Base-by-base conservation (phyloP, 1,140 invertebrate genomes). In the Agrilus planipennis region DNA sequence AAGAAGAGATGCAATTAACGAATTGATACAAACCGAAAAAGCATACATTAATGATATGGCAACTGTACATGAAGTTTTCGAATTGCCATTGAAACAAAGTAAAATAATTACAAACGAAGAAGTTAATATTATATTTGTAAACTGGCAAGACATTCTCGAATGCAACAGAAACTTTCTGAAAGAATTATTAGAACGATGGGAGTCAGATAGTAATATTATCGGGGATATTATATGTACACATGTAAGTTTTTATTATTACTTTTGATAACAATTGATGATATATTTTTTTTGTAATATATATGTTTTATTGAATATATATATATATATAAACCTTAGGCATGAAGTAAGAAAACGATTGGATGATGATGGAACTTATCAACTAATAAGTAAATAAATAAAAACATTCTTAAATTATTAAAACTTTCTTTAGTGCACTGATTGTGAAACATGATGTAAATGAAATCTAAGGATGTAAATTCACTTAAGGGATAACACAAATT, bases 191-290 rank as follows among this genome's bases (percentile, higher is more conserved):
- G 46, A 50, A 16, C 39, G 53, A 21, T 41, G 32, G 2, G 45
- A 53, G 30, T 42, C 45, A 9, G 48, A 41, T 7, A 53, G 44
- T 55, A 57, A 52, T 37, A 50, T 52, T 23, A 51, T 87, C 55
- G 83, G 82, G 32, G 81, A 87, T 63, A 75, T 88, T 49, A 64
- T 88, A 12, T 82, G 77, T 63, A 75, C 81, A 69, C 81, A 81
- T 65, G 82, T 86, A 69, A 75, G 72, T 70, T 44, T 45, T 41
- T 10, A 40, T n/a, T n/a, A n/a, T n/a, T n/a, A n/a, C n/a, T n/a
- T n/a, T n/a, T n/a, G n/a, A n/a, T n/a, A n/a, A n/a, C n/a, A n/a
- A n/a, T n/a, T n/a, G n/a, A n/a, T n/a, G n/a, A n/a, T n/a, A n/a
- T n/a, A n/a, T n/a, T n/a, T n/a, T n/a, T n/a, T n/a, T n/a, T n/a